These are phyloP conservation scores for Elachura formosa DNA, from an alignment of 2,113 vertebrate genomes.

Conservation along the genomic window DNA sequence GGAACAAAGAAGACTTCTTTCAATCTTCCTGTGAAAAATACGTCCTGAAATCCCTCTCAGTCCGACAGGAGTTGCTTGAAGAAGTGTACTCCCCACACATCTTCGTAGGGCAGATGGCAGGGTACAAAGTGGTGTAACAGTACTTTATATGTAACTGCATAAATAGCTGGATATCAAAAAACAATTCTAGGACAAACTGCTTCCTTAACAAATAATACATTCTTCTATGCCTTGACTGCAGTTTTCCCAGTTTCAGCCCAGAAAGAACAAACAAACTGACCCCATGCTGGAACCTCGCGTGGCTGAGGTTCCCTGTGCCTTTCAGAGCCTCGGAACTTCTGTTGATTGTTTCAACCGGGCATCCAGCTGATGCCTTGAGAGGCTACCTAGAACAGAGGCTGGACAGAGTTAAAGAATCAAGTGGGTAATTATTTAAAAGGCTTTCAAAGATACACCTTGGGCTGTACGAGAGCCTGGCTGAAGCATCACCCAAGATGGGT, in stretches of 20 bases:
- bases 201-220: not conserved
- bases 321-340: not conserved
- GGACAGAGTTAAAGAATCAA: too few species aligned
- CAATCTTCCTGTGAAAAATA: not conserved
- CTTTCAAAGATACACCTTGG: too few species aligned
- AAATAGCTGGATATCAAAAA: not conserved
- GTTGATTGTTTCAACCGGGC: not conserved
- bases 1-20: not conserved
- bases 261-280: not conserved
- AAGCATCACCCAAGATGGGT: not conserved
- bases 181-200: not conserved
- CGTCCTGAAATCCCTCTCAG: not conserved
- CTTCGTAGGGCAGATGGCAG: not conserved
- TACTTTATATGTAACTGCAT: not conserved
- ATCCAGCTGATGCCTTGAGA: not conserved
- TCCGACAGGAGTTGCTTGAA: not conserved
- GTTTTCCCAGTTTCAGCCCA: not conserved
- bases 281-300: not conserved
- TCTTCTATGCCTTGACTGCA: not conserved
- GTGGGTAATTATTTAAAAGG: not conserved
- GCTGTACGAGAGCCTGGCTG: not conserved
- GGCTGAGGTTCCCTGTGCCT: not conserved
- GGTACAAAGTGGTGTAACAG: not conserved
- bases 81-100: not conserved
- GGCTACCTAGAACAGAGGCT: not conserved